Conservation (phyloP, 2,797 vertebrate genomes). For the Phylloscopus collybita region DNA sequence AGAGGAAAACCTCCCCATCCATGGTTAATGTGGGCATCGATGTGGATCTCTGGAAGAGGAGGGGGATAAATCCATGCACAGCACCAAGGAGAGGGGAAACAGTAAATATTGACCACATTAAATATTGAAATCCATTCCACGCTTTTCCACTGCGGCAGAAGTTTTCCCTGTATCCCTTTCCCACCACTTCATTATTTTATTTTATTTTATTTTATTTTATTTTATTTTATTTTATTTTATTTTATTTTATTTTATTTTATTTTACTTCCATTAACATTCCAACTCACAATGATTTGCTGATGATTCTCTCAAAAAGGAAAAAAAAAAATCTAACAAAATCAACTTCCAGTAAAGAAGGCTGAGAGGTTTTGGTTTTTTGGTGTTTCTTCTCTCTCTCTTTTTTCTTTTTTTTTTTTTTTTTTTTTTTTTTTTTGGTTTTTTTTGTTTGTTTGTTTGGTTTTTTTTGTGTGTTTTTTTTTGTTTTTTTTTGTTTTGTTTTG, state of each 20-base stretch:
- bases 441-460: too few relatives aligned
- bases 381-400: background rate
- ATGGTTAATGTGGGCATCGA: accelerated
- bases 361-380: background rate
- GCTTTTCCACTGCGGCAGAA: background rate
- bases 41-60: background rate
- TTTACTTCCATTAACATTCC: background rate
- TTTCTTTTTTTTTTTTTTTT: background rate
- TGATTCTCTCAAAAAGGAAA: background rate
- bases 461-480: too few relatives aligned
- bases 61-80: background rate
- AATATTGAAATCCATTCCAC: conserved; percentile 26
- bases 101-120: background rate
- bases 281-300: background rate
- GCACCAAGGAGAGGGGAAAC: background rate
- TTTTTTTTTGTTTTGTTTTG: too few relatives aligned
- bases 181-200: background rate
- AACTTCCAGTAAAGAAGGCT: background rate
- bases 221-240: too few relatives aligned
- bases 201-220: too few relatives aligned
- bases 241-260: too few relatives aligned
- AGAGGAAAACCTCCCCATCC: background rate
- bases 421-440: too few relatives aligned
- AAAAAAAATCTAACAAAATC: background rate
- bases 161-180: background rate